A percentile compares a stretch with the other conserved stretches of the same genome.
phyloP scores from a whole-genome alignment of 64 coral and sea anemone genomes.

The Trachythela sp. region DNA sequence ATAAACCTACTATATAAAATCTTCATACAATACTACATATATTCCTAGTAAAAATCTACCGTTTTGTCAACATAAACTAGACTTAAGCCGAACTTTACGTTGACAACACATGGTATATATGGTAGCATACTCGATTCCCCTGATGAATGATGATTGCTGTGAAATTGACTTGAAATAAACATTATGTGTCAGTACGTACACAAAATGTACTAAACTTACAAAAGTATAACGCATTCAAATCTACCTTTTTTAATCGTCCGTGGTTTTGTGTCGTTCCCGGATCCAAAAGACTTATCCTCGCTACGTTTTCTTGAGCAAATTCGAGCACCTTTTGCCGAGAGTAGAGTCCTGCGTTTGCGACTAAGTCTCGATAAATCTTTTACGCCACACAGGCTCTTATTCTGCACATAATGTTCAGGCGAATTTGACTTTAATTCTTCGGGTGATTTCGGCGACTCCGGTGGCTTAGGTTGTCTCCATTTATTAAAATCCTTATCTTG shows the following conservation, averaged over 20 bases:
- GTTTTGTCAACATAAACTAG: too few species aligned
- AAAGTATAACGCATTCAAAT: not conserved
- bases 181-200: too few species aligned
- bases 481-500: not conserved
- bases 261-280: not conserved
- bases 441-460: not conserved
- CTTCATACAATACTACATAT: too few species aligned
- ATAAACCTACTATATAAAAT: too few species aligned
- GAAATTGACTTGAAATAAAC: too few species aligned
- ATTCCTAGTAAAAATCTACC: too few species aligned
- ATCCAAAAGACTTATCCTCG: not conserved
- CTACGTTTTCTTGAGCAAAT: not conserved
- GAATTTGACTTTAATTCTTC: not conserved
- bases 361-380: not conserved
- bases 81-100: too few species aligned
- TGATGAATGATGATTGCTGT: too few species aligned
- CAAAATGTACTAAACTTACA: too few species aligned
- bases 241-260: not conserved
- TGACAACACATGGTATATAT: too few species aligned
- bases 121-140: too few species aligned
- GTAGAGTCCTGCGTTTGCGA: not conserved
- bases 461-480: not conserved
- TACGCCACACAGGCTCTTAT: not conserved
- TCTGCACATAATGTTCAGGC: not conserved
- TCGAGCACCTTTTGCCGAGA: not conserved